A percentile compares a stretch with the other conserved stretches of the same genome.
Evolutionary conservation across 1,140 invertebrate genomes (phyloP).

Genomic region (Trinorchestia longiramus): DNA sequence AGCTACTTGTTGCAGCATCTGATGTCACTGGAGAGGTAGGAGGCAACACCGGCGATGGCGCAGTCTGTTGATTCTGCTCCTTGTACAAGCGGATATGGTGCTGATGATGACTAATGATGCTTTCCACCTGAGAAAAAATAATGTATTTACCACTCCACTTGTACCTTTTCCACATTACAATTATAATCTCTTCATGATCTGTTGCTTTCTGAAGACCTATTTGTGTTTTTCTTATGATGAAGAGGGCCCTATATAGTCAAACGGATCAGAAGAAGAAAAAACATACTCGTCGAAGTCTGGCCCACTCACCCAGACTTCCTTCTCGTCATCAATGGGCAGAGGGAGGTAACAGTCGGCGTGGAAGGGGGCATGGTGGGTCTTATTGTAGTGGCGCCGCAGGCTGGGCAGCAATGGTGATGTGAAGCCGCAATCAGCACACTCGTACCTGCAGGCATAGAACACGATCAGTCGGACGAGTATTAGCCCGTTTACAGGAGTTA

Average conservation of each 20-base stretch:
- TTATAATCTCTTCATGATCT: not conserved
- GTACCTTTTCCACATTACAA: not conserved
- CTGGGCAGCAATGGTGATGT: slow-evolving; percentile 61
- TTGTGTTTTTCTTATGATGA: not conserved
- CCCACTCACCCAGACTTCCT: slow-evolving; percentile 64
- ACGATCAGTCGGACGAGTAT: not conserved
- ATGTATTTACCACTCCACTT: not conserved
- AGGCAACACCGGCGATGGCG: not conserved
- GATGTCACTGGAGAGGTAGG: not conserved
- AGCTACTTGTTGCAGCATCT: not conserved
- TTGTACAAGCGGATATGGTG: slow-evolving; percentile 59
- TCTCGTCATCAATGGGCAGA: slow-evolving; percentile 61
- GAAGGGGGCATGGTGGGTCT: slow-evolving; percentile 62
- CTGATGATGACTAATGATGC: slow-evolving; percentile 63
- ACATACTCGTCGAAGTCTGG: not conserved
- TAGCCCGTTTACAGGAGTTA: not conserved
- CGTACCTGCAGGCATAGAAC: slow-evolving; percentile 55
- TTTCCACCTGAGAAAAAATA: slow-evolving; percentile 61
- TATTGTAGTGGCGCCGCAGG: slow-evolving; percentile 63
- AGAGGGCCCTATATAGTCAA: not conserved
- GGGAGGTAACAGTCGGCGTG: slow-evolving; percentile 60
- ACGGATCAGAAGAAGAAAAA: not conserved
- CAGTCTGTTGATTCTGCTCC: slow-evolving; percentile 49
- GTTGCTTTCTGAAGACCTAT: not conserved
- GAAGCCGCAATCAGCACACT: slow-evolving; percentile 65